Evolutionary conservation across 1,140 invertebrate genomes (phyloP), one percentile per base, ranked within the genome.

Genomic region (Drosophila ercepeae): DNA sequence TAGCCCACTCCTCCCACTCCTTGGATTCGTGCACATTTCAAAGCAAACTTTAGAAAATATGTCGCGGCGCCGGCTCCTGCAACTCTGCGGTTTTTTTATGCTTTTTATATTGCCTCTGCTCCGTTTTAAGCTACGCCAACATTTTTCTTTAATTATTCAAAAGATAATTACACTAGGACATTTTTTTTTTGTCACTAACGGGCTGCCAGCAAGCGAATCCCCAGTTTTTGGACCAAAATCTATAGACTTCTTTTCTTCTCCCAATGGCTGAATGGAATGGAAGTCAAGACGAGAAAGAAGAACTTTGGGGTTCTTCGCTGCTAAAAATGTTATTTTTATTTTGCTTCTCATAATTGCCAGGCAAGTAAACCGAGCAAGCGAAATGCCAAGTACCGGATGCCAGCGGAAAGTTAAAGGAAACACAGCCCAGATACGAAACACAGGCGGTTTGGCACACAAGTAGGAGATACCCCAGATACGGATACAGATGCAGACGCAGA

Each of bases 101-200:
- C 39, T 55, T 74, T 44, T 19, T 19, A 19, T 65, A 71, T 51
- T 64, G 39, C 65, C 75, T 64, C 53, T 73, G 58, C 48, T 76
- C 68, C 68, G 64, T 78, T 70, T 84, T 61, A 54, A 69, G 75
- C 81, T 74, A 42, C 46, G 61, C 51, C 76, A 86, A 86, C 81
- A 77, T 86, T 86, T 84, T 86, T 86, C 81, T 86, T 86, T 86
- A 86, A 86, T 86, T 86, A 86, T 86, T 84, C 81, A 86, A 86
- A 86, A 86, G 81, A 86, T 86, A 86, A 86, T 86, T 86, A 86
- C 81, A 86, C 81, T 76, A 81, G 81, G 75, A 77, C 77, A 63
- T 27, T 70, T 34, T 69, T 77, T 34, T 76, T 69, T 83, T 78
- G 70, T 75, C 75, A 75, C 84, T 76, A 76, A 74, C 68, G 59